A percentile compares a stretch with the other conserved stretches of the same genome.
phyloP scores from a whole-genome alignment of 2,888 invertebrate species.

The Sesia apiformis region DNA sequence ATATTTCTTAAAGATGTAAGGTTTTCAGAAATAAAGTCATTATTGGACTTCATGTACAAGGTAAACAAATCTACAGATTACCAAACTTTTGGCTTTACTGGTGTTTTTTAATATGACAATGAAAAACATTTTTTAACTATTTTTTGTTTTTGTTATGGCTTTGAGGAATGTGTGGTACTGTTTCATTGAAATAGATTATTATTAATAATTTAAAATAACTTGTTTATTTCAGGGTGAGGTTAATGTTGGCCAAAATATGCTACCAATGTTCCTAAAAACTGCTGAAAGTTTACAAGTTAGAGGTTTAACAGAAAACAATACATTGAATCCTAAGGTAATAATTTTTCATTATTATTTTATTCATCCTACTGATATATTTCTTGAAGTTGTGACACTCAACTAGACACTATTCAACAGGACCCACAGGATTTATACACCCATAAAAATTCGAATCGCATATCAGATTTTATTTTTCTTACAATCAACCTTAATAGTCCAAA shows the following conservation, averaged over 20 bases:
- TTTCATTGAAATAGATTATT: neutral
- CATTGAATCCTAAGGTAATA: conserved; percentile 70
- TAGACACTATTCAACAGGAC: neutral
- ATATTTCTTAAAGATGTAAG: conserved; percentile 95
- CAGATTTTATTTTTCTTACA: neutral
- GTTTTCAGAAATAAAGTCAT: conserved; percentile 90
- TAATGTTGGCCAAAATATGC: conserved; percentile 92
- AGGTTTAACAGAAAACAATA: conserved; percentile 91
- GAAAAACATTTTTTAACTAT: no score
- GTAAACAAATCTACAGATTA: conserved; percentile 42
- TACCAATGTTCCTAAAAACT: conserved; percentile 93
- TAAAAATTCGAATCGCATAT: neutral
- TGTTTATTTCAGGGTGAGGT: conserved; percentile 78
- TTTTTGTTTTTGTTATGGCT: no score
- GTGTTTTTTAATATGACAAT: neutral
- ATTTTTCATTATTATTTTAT: neutral
- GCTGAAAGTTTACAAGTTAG: conserved; percentile 92
- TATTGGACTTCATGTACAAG: conserved; percentile 95
- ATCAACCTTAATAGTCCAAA: neutral
- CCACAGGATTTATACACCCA: neutral
- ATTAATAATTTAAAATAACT: no score
- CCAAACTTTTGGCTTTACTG: conserved; percentile 3
- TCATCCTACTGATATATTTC: neutral
- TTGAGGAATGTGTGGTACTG: neutral
- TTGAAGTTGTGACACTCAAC: no score